phyloP scores from a whole-genome alignment of 2,113 vertebrate species.

The Mellivora capensis region DNA sequence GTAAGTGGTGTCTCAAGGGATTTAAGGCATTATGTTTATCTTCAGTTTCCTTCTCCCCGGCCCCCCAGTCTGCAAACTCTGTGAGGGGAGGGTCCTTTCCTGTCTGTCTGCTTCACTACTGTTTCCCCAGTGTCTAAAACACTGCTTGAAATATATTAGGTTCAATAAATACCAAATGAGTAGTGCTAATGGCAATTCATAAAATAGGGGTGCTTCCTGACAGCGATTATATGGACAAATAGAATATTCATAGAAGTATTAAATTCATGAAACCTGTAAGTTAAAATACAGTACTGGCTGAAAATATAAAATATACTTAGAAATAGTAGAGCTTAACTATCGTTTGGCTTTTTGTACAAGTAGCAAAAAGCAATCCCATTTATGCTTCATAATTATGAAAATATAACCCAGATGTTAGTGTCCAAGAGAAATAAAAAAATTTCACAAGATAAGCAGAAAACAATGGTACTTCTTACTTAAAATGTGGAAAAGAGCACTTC shows the following conservation, averaged over 20 bases:
- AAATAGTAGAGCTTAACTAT: not conserved
- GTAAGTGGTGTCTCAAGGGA: not conserved
- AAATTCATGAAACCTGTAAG: not conserved
- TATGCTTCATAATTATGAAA: not conserved
- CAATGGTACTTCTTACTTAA: not conserved
- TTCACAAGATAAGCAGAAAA: not conserved
- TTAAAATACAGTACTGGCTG: not conserved
- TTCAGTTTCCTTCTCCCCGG: not conserved
- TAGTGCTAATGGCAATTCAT: not conserved
- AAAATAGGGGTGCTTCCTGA: not conserved
- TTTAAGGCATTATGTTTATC: not conserved
- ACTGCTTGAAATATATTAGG: not conserved
- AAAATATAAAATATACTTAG: constrained; percentile 32
- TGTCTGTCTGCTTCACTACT: not conserved
- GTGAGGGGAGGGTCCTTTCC: not conserved
- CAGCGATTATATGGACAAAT: not conserved
- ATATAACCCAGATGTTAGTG: not conserved
- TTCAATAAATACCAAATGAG: not conserved
- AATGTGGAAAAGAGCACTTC: not conserved
- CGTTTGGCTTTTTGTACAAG: not conserved
- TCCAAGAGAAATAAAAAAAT: constrained; percentile 14
- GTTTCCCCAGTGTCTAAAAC: not conserved
- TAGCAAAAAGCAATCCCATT: constrained; percentile 11
- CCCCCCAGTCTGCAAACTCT: not conserved
- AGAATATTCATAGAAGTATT: not conserved